These are phyloP conservation scores for Drosophila santomea DNA, from an alignment of 1,140 invertebrate species.

Conservation along the genomic window DNA sequence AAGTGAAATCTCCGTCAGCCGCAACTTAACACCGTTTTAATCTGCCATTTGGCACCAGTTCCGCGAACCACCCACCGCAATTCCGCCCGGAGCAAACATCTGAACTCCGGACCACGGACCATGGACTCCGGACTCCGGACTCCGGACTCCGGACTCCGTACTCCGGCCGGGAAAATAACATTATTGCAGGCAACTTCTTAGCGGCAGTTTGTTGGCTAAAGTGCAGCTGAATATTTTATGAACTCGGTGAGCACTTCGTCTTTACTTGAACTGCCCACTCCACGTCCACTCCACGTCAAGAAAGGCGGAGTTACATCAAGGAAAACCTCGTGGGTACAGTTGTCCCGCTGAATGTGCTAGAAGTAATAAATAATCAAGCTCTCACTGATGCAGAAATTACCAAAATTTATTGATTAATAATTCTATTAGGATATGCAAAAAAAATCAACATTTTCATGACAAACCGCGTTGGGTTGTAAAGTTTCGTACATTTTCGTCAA, in stretches of 20 bases:
- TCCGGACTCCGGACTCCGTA: slow-evolving; percentile 15
- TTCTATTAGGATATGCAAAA: too few species aligned
- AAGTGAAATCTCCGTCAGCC: slow-evolving; percentile 54
- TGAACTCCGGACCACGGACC: slow-evolving; percentile 2
- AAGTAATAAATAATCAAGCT: slow-evolving; percentile 62
- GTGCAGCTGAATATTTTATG: slow-evolving; percentile 81
- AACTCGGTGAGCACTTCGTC: slow-evolving; percentile 74
- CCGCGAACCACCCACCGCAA: slow-evolving; percentile 50
- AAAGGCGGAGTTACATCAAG: slow-evolving; percentile 12
- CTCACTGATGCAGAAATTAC: slow-evolving; percentile 29
- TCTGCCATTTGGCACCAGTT: slow-evolving; percentile 79
- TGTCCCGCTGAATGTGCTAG: slow-evolving; percentile 51
- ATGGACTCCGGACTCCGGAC: background rate
- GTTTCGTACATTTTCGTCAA: too few species aligned
- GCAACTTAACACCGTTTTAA: slow-evolving; percentile 79
- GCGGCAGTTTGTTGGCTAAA: slow-evolving; percentile 72
- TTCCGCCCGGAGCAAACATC: slow-evolving; percentile 44
- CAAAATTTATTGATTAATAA: background rate
- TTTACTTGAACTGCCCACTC: slow-evolving; percentile 56
- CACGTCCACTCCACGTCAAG: slow-evolving; percentile 5
- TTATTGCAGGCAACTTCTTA: slow-evolving; percentile 80
- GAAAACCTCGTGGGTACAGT: slow-evolving; percentile 41
- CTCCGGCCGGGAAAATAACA: slow-evolving; percentile 65
- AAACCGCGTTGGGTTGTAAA: too few species aligned
- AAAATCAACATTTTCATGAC: too few species aligned